Conservation (phyloP, 2,797 vertebrate genomes). For the Buphagus erythrorhynchus region DNA sequence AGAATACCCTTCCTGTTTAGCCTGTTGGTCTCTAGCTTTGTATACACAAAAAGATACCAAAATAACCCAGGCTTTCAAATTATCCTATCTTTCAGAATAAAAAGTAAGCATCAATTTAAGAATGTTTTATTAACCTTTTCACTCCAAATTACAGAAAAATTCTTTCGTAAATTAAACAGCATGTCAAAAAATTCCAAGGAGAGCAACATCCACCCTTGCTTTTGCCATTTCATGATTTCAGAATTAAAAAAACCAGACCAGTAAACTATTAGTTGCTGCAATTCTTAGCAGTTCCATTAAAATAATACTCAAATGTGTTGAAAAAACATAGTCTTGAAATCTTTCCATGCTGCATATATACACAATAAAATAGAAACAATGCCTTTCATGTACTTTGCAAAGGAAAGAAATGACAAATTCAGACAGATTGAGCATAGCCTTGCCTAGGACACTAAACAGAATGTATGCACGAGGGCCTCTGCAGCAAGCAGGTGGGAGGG, state of each 20-base stretch:
- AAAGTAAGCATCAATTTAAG: neutral
- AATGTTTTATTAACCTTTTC: neutral
- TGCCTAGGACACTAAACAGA: neutral
- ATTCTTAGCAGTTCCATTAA: neutral
- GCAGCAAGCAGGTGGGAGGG: neutral
- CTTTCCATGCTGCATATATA: neutral
- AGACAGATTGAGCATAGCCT: neutral
- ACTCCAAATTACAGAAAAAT: neutral
- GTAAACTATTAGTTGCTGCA: neutral
- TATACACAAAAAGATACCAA: neutral
- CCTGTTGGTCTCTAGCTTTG: neutral
- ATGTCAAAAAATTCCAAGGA: neutral
- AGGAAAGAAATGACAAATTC: neutral
- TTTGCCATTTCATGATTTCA: neutral
- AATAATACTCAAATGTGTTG: neutral
- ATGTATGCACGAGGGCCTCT: fast-evolving
- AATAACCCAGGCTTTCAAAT: neutral
- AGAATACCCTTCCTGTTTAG: neutral
- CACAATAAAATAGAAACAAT: neutral
- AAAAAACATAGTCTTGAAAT: neutral
- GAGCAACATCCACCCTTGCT: neutral
- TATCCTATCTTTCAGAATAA: neutral
- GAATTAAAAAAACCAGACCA: neutral
- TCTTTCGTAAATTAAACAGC: neutral
- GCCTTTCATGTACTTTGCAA: neutral